These are phyloP conservation scores for Pseudachorutes palmiensis DNA, from an alignment of 1,140 invertebrate species.

Conservation along the genomic window DNA sequence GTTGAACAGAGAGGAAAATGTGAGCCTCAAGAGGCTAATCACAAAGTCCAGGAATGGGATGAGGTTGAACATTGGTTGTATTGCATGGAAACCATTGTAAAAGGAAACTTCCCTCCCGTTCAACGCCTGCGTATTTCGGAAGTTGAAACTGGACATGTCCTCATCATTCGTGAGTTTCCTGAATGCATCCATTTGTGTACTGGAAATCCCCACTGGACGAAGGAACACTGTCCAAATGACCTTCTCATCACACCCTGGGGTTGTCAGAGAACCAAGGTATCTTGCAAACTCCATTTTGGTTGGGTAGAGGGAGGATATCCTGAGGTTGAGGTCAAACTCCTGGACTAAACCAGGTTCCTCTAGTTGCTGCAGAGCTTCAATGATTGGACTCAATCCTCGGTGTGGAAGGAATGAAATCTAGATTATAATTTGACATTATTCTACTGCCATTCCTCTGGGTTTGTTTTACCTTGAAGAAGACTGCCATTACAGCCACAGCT, in stretches of 20 bases:
- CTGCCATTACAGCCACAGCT: background rate
- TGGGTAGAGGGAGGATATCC: background rate
- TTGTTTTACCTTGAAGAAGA: background rate
- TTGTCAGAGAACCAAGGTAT: background rate
- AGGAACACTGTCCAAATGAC: background rate
- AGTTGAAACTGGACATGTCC: background rate
- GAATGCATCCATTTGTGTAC: background rate
- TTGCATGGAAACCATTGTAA: no score
- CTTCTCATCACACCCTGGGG: background rate
- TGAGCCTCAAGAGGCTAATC: no score
- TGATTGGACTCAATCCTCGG: background rate
- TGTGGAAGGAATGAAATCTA: background rate
- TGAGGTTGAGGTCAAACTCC: background rate
- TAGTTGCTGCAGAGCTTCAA: background rate
- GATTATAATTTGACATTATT: background rate
- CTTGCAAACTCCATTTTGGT: background rate
- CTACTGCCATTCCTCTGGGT: background rate
- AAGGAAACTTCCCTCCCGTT: background rate
- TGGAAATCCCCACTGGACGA: background rate
- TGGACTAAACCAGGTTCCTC: background rate
- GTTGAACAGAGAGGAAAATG: no score
- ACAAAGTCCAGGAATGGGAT: no score
- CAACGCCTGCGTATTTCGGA: background rate
- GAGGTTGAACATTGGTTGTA: no score
- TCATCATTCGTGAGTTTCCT: background rate